Base-by-base conservation (phyloP, 2,888 invertebrate genomes). In the Tolmerus cingulatus region DNA sequence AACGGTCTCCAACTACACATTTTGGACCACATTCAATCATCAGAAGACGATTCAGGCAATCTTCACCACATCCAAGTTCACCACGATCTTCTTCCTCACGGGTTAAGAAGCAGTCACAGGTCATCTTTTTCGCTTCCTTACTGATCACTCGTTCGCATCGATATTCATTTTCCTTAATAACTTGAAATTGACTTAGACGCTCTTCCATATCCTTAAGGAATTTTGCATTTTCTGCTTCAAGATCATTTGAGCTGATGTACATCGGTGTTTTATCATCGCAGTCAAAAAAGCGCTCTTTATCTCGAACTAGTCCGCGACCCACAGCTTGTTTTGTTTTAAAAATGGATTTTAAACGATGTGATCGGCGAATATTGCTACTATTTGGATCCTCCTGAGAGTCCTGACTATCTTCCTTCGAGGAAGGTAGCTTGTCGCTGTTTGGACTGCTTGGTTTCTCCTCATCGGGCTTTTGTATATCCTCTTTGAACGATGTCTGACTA, bases 1-100 rank as follows among this genome's bases (percentile, higher is more conserved):
- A 99, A 87, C 96, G 95, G 86, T 97, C 96, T 5, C 96, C 97
- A 57, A 98, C 96, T 85, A 96, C 96, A 93, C 99, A 99, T 90
- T 97, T 94, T 5, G 96, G 95, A 16, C 98, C 98, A 94, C 99
- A 99, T 95, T 99, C 99, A 91, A 99, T 98, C 96, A 98, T 97
- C n/a, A 99, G 95, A 91, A 99, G 94, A 91, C 98, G 95, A 94
- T 99, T 99, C 51, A 99, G 94, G 93, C 99, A 99, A 93, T 98
- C 98, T 91, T 98, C 98, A 0, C 98, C 98, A 92, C 99, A 99
- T 12, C 98, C 98, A 88, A 95, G 92, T 91, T 97, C 96, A 0
- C 97, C 98, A 87, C 96, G 94, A 74, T 95, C 95, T 89, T 97
- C 94, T 91, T 99, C 99, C 90, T 98, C 98, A 91, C 96, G 95